phyloP scores from a whole-genome alignment of 2,888 invertebrate genomes.

The Hipparchia semele region DNA sequence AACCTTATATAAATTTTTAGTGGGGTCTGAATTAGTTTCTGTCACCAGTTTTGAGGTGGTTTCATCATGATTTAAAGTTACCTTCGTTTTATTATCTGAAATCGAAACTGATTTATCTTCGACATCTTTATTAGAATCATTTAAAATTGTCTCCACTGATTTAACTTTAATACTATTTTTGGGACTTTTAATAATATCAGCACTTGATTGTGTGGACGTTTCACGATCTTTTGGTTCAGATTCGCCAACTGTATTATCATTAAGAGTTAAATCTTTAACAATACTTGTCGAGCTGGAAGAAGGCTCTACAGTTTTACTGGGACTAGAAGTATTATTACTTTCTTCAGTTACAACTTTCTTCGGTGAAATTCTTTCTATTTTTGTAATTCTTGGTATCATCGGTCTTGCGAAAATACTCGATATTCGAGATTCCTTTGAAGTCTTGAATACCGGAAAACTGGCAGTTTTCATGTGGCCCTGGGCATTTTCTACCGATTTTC shows the following conservation, averaged over 20 bases:
- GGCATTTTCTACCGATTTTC: slow-evolving; percentile 62
- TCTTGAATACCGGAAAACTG: slow-evolving; percentile 48
- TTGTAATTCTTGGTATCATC: slow-evolving; percentile 63
- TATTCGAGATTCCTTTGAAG: slow-evolving; percentile 53
- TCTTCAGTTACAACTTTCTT: slow-evolving; percentile 56
- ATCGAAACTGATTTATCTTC: neutral
- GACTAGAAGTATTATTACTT: slow-evolving; percentile 81
- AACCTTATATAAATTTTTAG: slow-evolving; percentile 49
- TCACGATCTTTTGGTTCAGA: neutral
- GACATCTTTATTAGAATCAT: slow-evolving; percentile 6
- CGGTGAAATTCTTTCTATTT: slow-evolving; percentile 66
- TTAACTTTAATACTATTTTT: slow-evolving; percentile 7
- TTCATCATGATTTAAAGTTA: slow-evolving; percentile 12
- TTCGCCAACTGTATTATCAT: neutral
- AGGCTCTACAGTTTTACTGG: slow-evolving; percentile 84
- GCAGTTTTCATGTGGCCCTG: slow-evolving; percentile 64
- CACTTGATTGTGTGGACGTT: neutral
- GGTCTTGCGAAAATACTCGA: slow-evolving; percentile 67
- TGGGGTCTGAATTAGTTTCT: neutral
- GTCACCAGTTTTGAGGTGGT: neutral
- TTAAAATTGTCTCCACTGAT: slow-evolving; percentile 13
- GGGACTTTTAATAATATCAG: neutral
- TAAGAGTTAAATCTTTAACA: slow-evolving; percentile 14
- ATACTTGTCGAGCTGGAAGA: slow-evolving; percentile 27
- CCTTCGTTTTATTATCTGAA: slow-evolving; percentile 9